phyloP scores from a whole-genome alignment of 1,140 invertebrate genomes.

The Polyergus mexicanus region DNA sequence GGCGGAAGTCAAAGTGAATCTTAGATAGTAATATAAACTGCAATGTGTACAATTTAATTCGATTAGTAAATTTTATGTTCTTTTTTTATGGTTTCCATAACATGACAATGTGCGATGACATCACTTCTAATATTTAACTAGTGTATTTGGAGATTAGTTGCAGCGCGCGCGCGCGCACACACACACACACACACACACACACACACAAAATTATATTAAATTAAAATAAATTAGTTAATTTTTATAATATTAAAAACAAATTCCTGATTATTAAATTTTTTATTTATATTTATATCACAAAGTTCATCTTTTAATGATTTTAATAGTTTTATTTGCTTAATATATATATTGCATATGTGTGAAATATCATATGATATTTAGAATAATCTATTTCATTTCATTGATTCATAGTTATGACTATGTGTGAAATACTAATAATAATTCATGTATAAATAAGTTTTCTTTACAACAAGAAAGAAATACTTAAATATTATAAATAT shows the following conservation, averaged over 20 bases:
- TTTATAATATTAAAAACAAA: not conserved
- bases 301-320: not conserved
- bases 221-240: not conserved
- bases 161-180: too few relatives aligned
- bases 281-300: not conserved
- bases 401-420: too few relatives aligned
- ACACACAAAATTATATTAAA: too few relatives aligned
- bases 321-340: not conserved
- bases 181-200: too few relatives aligned
- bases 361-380: not conserved
- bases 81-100: not conserved
- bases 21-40: too few relatives aligned
- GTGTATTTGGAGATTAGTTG: not conserved
- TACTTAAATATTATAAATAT: not conserved
- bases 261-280: not conserved
- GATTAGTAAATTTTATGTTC: not conserved
- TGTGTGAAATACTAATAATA: too few relatives aligned
- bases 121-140: not conserved
- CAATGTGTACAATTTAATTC: not conserved
- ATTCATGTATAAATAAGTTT: too few relatives aligned
- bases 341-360: too few relatives aligned
- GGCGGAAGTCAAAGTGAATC: conserved; percentile 1
- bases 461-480: too few relatives aligned
- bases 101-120: not conserved
- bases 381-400: not conserved